Evolutionary conservation across 2,888 invertebrate species (phyloP).

Genomic region (Trichogramma evanescens): DNA sequence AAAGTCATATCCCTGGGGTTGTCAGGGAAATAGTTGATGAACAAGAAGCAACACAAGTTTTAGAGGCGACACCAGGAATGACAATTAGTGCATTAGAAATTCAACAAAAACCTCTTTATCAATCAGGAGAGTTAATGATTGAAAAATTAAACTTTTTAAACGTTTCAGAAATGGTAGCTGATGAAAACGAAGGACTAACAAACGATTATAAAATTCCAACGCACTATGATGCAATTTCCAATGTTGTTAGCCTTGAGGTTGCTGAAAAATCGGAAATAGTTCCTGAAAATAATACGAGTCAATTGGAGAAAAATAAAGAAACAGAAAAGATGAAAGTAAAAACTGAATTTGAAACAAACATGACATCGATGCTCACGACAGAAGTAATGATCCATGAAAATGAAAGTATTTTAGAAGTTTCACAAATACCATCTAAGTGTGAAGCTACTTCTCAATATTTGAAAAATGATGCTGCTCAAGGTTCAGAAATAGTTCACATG

Average conservation of each 20-base stretch:
- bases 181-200: slow-evolving; percentile 33
- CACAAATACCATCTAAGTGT: too few species aligned
- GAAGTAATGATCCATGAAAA: background rate
- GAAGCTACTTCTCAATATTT: too few species aligned
- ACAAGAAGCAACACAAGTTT: slow-evolving; percentile 33
- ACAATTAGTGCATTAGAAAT: slow-evolving; percentile 22
- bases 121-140: slow-evolving; percentile 31
- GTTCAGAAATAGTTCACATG: too few species aligned
- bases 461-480: too few species aligned
- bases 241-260: slow-evolving; percentile 25
- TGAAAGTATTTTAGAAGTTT: background rate
- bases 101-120: slow-evolving; percentile 25
- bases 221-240: too few species aligned
- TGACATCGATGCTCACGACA: background rate
- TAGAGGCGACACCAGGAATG: slow-evolving; percentile 24
- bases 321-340: slow-evolving; percentile 3
- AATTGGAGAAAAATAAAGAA: slow-evolving; percentile 18
- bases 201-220: background rate
- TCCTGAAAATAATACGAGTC: slow-evolving; percentile 21
- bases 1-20: slow-evolving; percentile 23
- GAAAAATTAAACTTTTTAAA: slow-evolving; percentile 34
- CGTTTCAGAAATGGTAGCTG: slow-evolving; percentile 34
- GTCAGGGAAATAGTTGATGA: slow-evolving; percentile 40
- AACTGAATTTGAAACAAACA: background rate
- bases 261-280: slow-evolving; percentile 30